These are phyloP conservation scores for Desmodus rotundus DNA, from an alignment of 2,113 vertebrate species.

Conservation along the genomic window DNA sequence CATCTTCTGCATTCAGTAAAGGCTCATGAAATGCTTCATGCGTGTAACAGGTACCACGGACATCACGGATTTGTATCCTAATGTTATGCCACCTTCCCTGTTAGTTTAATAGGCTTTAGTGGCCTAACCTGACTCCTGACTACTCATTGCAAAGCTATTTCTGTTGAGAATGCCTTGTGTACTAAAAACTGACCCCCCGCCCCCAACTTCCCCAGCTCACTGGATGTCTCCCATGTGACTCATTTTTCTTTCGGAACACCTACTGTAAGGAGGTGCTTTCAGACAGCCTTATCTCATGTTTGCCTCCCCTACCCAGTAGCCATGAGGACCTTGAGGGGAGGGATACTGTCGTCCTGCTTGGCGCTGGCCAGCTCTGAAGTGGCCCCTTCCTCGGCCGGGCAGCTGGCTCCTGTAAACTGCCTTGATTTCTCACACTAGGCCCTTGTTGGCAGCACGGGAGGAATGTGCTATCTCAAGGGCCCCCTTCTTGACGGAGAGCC, in stretches of 20 bases:
- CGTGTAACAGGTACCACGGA: background rate
- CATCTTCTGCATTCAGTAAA: background rate
- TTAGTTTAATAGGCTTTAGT: background rate
- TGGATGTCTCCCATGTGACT: background rate
- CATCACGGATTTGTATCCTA: background rate
- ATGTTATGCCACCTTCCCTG: background rate
- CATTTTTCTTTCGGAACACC: background rate
- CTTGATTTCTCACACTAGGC: background rate
- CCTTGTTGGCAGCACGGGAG: background rate
- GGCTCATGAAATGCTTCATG: too few species aligned
- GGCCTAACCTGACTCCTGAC: background rate
- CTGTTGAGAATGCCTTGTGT: background rate
- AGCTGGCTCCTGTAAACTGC: background rate
- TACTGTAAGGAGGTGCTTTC: background rate
- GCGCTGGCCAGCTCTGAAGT: background rate
- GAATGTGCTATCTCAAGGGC: background rate
- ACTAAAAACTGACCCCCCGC: background rate
- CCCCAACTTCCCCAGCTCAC: background rate
- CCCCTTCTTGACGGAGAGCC: background rate
- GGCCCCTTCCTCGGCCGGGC: background rate
- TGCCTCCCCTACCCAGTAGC: background rate
- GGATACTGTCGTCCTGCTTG: background rate
- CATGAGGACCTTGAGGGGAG: background rate
- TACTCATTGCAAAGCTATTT: background rate
- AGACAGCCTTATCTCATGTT: background rate